Conservation (phyloP, 64 coral and sea anemone species). For the Actinia tenebrosa region DNA sequence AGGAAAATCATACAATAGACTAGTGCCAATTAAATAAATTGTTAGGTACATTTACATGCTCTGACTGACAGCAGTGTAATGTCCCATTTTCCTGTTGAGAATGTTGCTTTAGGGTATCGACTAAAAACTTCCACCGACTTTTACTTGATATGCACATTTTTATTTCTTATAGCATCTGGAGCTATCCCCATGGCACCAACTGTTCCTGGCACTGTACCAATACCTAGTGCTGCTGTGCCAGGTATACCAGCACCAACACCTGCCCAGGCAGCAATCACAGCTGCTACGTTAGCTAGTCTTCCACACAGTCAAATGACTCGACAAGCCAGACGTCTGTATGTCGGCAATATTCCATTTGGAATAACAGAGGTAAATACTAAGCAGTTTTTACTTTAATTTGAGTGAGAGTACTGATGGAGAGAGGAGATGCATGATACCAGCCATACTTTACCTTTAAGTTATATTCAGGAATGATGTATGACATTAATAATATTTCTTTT, state of each 20-base stretch:
- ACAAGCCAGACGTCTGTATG: slow-evolving; percentile 91
- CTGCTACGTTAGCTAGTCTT: slow-evolving; percentile 76
- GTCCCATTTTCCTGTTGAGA: too few species aligned
- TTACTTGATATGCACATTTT: not conserved
- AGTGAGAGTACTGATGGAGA: not conserved
- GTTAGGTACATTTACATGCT: too few species aligned
- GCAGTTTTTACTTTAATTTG: not conserved
- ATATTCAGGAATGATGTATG: not conserved
- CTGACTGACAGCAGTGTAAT: too few species aligned
- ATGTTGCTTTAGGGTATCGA: too few species aligned
- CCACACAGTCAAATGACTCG: slow-evolving; percentile 98
- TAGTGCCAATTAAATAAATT: too few species aligned
- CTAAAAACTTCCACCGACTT: too few species aligned
- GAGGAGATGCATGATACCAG: too few species aligned
- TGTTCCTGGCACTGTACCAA: not conserved
- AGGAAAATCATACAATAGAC: too few species aligned
- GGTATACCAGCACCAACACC: slow-evolving; percentile 36
- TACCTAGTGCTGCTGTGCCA: not conserved
- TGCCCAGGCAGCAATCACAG: slow-evolving; percentile 44
- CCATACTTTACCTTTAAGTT: too few species aligned
- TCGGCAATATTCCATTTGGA: slow-evolving; percentile 99
- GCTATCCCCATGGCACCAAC: slow-evolving; percentile 14
- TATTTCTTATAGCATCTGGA: not conserved
- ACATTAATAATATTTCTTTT: not conserved
- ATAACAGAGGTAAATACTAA: slow-evolving; percentile 76